phyloP scores from a whole-genome alignment of 2,113 vertebrate genomes.

The Azemiops feae region DNA sequence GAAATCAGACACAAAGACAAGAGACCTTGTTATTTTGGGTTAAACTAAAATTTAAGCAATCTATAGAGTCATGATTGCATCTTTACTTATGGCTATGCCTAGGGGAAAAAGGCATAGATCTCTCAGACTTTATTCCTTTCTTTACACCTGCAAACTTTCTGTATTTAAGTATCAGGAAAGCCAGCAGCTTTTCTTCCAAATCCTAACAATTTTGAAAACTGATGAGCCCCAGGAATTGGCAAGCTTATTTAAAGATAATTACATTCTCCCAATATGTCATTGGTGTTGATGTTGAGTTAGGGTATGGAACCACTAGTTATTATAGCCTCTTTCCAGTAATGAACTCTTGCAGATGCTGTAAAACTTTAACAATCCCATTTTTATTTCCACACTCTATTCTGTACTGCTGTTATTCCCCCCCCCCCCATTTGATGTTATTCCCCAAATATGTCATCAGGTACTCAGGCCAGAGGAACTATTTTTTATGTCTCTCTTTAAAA shows the following conservation, averaged over 20 bases:
- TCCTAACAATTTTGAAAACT: background rate
- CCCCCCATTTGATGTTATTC: background rate
- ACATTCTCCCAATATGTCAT: background rate
- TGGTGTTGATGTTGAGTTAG: background rate
- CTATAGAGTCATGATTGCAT: background rate
- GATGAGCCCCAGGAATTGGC: background rate
- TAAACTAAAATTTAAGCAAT: background rate
- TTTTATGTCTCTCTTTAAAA: background rate
- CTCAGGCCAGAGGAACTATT: constrained; percentile 8
- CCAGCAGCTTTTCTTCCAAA: background rate
- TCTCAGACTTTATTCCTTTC: background rate
- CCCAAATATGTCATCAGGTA: constrained; percentile 24
- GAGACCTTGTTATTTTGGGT: background rate
- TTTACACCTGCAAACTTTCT: background rate
- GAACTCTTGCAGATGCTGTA: background rate
- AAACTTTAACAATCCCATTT: constrained; percentile 24
- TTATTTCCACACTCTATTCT: rapidly evolving
- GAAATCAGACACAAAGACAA: background rate
- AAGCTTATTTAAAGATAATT: background rate
- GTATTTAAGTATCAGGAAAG: background rate
- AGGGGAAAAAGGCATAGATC: background rate
- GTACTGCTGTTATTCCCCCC: background rate
- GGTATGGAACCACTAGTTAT: background rate
- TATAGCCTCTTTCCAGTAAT: background rate
- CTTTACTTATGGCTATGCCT: background rate